A percentile compares a stretch with the other conserved stretches of the same genome.
phyloP scores from a whole-genome alignment of 2,888 invertebrate species.

The Chrysotoxum bicinctum region DNA sequence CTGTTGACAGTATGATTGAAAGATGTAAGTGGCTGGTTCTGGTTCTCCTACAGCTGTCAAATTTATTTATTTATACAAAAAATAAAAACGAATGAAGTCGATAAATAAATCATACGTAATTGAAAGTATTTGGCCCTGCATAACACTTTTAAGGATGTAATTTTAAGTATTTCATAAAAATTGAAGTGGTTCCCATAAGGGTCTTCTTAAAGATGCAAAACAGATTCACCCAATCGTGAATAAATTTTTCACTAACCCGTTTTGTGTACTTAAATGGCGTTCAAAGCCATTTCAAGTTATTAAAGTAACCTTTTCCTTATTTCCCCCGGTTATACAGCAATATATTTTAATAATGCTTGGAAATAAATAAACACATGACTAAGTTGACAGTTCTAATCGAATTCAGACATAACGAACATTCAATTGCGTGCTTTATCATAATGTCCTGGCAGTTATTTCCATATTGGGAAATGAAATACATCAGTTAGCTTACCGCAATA shows the following conservation, averaged over 20 bases:
- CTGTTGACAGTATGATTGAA: too few species aligned
- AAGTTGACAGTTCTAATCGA: conserved; percentile 65
- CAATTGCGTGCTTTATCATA: conserved; percentile 64
- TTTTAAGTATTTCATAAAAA: too few species aligned
- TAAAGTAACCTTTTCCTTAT: background rate
- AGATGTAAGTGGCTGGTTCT: too few species aligned
- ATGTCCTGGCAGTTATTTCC: conserved; percentile 65
- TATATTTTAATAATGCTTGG: conserved; percentile 32
- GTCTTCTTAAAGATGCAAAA: too few species aligned
- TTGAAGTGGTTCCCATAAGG: too few species aligned
- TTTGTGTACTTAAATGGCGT: background rate
- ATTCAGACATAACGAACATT: conserved; percentile 61
- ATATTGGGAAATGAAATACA: conserved; percentile 71
- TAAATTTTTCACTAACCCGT: background rate
- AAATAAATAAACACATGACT: conserved; percentile 64
- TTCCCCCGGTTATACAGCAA: background rate
- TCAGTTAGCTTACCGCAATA: conserved; percentile 42
- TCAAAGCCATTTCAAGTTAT: background rate
- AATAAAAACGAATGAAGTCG: too few species aligned
- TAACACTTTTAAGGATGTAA: too few species aligned
- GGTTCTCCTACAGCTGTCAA: too few species aligned
- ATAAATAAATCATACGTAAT: too few species aligned
- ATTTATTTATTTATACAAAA: too few species aligned
- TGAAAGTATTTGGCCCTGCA: too few species aligned
- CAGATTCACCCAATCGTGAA: background rate